Percentiles rank a stretch among this genome's conserved stretches.
phyloP scores from a whole-genome alignment of 2,113 vertebrate species.

The Euleptes europaea region DNA sequence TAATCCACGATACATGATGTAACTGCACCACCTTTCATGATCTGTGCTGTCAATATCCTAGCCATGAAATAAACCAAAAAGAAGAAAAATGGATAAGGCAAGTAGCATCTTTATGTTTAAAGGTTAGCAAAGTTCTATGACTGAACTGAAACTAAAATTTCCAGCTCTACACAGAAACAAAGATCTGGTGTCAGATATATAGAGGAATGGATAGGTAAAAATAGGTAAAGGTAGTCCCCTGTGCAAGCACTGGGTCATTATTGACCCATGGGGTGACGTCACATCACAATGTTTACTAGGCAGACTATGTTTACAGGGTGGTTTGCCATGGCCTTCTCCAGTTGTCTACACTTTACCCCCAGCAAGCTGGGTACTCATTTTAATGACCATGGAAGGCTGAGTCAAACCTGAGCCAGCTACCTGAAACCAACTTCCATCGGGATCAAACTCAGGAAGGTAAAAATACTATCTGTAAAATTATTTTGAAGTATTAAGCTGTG shows the following conservation, averaged over 20 bases:
- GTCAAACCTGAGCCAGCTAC: too few species aligned
- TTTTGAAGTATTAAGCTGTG: background rate
- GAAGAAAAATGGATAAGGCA: background rate
- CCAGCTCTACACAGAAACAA: background rate
- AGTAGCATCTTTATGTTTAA: background rate
- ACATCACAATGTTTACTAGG: too few species aligned
- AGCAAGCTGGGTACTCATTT: too few species aligned
- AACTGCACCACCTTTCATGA: slow-evolving; percentile 75
- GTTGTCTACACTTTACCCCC: too few species aligned
- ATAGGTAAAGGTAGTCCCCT: too few species aligned
- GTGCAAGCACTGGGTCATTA: too few species aligned
- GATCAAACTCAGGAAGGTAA: background rate
- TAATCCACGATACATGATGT: slow-evolving; percentile 78
- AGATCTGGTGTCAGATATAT: background rate
- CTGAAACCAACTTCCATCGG: too few species aligned
- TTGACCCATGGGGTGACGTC: too few species aligned
- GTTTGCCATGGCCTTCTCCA: too few species aligned
- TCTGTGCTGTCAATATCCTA: slow-evolving; percentile 79
- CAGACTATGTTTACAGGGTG: too few species aligned
- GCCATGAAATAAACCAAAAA: background rate
- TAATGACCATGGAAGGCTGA: too few species aligned
- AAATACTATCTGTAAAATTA: background rate
- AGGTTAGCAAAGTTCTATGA: too few species aligned
- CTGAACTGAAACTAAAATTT: background rate
- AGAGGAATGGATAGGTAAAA: background rate